A percentile compares a stretch with the other conserved stretches of the same genome.
phyloP scores from a whole-genome alignment of 2,888 invertebrate genomes.

The Bruchidius siliquastri region DNA sequence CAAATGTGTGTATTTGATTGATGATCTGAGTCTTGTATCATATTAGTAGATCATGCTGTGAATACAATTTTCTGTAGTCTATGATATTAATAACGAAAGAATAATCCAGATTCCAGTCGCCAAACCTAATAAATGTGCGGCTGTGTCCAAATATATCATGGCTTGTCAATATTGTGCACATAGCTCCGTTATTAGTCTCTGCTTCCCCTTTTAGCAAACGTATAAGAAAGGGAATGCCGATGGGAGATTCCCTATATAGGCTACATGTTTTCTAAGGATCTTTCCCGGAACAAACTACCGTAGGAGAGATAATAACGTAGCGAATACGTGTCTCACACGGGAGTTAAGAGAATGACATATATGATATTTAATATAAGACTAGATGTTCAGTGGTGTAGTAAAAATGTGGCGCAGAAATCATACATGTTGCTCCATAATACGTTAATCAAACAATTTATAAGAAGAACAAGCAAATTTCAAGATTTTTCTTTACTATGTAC shows the following conservation, averaged over 20 bases:
- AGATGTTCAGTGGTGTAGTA: not conserved
- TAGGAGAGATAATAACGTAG: not conserved
- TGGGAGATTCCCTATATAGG: not conserved
- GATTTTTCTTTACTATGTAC: no score
- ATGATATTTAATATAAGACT: not conserved
- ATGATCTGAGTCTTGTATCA: no score
- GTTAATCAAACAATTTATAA: no score
- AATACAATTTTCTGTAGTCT: no score
- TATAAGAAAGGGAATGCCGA: not conserved
- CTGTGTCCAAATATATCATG: not conserved
- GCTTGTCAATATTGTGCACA: not conserved
- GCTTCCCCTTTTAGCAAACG: not conserved
- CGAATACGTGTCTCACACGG: not conserved
- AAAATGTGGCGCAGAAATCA: no score
- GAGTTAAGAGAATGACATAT: not conserved
- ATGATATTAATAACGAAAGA: not conserved
- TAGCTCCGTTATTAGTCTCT: not conserved
- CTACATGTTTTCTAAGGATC: not conserved
- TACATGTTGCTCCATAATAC: no score
- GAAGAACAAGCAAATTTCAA: no score
- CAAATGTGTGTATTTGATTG: no score
- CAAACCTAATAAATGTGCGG: not conserved
- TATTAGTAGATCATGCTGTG: no score
- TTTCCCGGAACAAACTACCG: not conserved
- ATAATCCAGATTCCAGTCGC: not conserved